A percentile compares a stretch with the other conserved stretches of the same genome.
Evolutionary conservation across 2,113 vertebrate genomes (phyloP).

Genomic region (Oreochromis spilurus): DNA sequence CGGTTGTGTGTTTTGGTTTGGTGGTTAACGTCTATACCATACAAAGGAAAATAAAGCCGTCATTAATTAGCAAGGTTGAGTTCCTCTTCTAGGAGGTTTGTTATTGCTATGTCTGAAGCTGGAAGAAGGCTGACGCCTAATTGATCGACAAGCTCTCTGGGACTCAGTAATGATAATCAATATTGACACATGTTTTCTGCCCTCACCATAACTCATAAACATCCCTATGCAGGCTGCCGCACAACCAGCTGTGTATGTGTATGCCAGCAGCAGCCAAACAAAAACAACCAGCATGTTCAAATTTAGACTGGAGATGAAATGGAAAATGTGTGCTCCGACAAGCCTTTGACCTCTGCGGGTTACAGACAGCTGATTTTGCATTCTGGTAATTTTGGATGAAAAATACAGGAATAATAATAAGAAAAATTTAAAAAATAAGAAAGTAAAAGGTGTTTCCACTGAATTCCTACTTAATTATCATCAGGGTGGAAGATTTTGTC

Average conservation of each 20-base stretch:
- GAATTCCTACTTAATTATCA: not conserved
- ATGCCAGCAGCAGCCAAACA: slow-evolving; percentile 19
- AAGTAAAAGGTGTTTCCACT: not conserved
- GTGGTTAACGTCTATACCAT: not conserved
- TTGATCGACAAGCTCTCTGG: slow-evolving; percentile 56
- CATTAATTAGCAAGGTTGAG: slow-evolving; percentile 51
- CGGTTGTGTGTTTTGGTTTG: not conserved
- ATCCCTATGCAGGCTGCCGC: not conserved
- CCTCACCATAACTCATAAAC: slow-evolving; percentile 44
- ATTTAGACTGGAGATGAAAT: slow-evolving; percentile 30
- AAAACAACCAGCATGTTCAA: slow-evolving; percentile 32
- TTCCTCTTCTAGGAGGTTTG: slow-evolving; percentile 42
- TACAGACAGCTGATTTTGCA: not conserved
- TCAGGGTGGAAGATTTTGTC: not conserved
- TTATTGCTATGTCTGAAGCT: slow-evolving; percentile 64
- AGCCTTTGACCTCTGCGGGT: not conserved
- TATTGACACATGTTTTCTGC: slow-evolving; percentile 59
- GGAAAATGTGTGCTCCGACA: slow-evolving; percentile 10
- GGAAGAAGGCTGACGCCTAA: slow-evolving; percentile 27
- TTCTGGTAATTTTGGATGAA: not conserved
- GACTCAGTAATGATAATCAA: slow-evolving; percentile 51
- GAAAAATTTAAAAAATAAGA: not conserved
- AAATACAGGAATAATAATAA: not conserved
- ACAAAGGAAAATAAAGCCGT: slow-evolving; percentile 64
- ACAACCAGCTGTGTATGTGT: not conserved